phyloP scores from a whole-genome alignment of 92 coral and sea anemone species.

The Paramuricea clavata region DNA sequence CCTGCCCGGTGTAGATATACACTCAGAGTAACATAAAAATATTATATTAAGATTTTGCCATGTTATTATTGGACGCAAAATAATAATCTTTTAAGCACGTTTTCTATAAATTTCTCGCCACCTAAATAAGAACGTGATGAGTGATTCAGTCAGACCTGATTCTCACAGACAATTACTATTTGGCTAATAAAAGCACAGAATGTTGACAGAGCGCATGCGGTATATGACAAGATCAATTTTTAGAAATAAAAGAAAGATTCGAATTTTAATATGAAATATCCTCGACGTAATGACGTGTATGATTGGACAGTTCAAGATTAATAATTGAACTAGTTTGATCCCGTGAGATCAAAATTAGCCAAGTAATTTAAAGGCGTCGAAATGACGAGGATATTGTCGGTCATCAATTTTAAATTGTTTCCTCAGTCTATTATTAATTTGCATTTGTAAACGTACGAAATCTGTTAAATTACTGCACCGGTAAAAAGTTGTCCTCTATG shows the following conservation, averaged over 20 bases:
- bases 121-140: too few relatives aligned
- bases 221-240: too few relatives aligned
- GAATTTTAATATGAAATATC: too few relatives aligned
- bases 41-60: too few relatives aligned
- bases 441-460: neutral
- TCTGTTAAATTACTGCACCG: neutral
- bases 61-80: too few relatives aligned
- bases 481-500: neutral
- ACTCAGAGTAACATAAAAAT: too few relatives aligned
- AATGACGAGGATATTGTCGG: neutral
- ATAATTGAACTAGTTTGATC: neutral
- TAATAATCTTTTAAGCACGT: too few relatives aligned
- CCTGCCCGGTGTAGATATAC: too few relatives aligned
- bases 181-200: neutral
- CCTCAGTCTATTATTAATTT: neutral
- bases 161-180: neutral
- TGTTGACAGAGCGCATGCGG: neutral
- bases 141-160: neutral
- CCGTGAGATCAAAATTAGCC: neutral
- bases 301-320: neutral
- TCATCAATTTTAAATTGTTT: neutral
- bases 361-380: neutral
- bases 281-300: neutral
- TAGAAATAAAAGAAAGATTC: too few relatives aligned
- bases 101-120: too few relatives aligned